A percentile compares a stretch with the other conserved stretches of the same genome.
Conservation (phyloP, 2,888 invertebrate species). For the Lepidocyrtinus sp. region DNA sequence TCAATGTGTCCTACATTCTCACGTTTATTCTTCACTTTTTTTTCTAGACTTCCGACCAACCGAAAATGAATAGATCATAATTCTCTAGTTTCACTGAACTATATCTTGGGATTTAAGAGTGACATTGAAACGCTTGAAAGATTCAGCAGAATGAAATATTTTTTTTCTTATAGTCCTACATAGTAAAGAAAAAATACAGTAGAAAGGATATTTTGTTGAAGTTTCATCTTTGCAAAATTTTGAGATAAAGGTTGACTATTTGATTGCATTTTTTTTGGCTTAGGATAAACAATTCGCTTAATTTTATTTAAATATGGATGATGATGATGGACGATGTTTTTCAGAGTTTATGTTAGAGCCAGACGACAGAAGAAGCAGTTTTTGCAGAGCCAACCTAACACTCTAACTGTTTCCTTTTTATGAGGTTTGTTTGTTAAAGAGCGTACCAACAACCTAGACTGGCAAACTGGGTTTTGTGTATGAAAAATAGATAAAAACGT, state of each 20-base stretch:
- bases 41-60: no score
- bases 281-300: not conserved
- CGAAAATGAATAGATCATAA: no score
- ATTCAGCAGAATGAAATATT: no score
- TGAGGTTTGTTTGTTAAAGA: conserved; percentile 31
- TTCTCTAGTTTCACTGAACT: no score
- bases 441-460: not conserved
- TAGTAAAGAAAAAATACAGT: no score
- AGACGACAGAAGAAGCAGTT: not conserved
- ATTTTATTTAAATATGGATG: not conserved
- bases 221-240: not conserved
- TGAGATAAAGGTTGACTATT: not conserved
- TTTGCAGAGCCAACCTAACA: conserved; percentile 1
- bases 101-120: no score
- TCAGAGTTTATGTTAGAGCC: not conserved
- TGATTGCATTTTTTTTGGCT: not conserved
- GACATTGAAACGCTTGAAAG: no score
- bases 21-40: conserved; percentile 11
- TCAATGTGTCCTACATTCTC: conserved; percentile 16
- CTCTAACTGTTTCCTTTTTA: conserved; percentile 50
- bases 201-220: no score
- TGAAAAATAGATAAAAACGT: conserved; percentile 2
- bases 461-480: not conserved
- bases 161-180: no score
- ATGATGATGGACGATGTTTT: not conserved